These are phyloP conservation scores for Drosophila engyochracea DNA, from an alignment of 2,888 invertebrate species.

Conservation along the genomic window DNA sequence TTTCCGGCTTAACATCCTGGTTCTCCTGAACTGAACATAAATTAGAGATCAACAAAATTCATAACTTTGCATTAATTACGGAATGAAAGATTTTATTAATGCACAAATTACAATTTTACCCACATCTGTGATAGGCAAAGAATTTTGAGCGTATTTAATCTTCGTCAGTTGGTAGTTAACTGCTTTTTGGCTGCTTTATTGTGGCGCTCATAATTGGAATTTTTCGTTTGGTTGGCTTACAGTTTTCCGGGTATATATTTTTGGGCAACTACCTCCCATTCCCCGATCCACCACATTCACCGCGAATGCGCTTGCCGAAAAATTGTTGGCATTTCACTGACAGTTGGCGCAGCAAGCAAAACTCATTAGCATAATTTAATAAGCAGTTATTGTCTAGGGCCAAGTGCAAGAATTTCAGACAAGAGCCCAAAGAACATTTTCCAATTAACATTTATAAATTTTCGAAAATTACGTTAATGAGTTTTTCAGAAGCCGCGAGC, in stretches of 20 bases:
- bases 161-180: conserved; percentile 12
- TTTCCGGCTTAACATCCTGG: not conserved
- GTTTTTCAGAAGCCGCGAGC: conserved; percentile 59
- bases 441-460: conserved; percentile 81
- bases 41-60: not conserved
- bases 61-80: not conserved
- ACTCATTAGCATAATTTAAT: conserved; percentile 81
- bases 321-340: conserved; percentile 60
- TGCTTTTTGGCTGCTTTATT: conserved; percentile 25
- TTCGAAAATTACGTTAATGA: conserved; percentile 79
- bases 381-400: conserved; percentile 72
- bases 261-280: not conserved
- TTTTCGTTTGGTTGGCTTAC: conserved; percentile 53
- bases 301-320: conserved; percentile 15
- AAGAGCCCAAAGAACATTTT: conserved; percentile 57
- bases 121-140: not conserved
- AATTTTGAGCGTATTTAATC: conserved; percentile 26
- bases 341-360: conserved; percentile 60
- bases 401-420: conserved; percentile 31
- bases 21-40: not conserved
- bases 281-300: not conserved
- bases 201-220: conserved; percentile 64
- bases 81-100: not conserved
- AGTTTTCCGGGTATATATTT: conserved; percentile 18
- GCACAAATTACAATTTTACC: not conserved